A percentile compares a stretch with the other conserved stretches of the same genome.
phyloP scores from a whole-genome alignment of 2,797 vertebrate genomes.

The Centropyge bicolor region DNA sequence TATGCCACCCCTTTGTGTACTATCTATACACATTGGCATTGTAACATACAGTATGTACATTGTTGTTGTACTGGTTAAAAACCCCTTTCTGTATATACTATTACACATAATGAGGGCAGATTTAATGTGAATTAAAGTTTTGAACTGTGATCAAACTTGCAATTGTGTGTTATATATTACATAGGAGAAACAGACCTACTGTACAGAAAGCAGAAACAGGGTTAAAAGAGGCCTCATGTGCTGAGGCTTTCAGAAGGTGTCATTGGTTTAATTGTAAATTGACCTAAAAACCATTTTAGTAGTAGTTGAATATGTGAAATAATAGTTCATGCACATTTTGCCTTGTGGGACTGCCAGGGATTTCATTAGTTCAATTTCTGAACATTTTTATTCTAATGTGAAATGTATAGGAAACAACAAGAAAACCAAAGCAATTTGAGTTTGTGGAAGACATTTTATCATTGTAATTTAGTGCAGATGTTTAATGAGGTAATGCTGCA shows the following conservation, averaged over 20 bases:
- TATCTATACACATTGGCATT: slow-evolving; percentile 41
- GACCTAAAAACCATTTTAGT: background rate
- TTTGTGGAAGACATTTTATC: background rate
- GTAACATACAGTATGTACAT: slow-evolving; percentile 65
- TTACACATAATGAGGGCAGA: slow-evolving; percentile 65
- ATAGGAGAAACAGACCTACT: background rate
- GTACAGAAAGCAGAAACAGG: background rate
- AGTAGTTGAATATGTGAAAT: background rate
- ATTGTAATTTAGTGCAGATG: too few species aligned
- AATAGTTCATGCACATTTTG: background rate
- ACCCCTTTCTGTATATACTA: slow-evolving; percentile 83
- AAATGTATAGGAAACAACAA: background rate
- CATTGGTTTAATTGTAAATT: background rate
- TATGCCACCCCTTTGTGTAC: slow-evolving; percentile 59
- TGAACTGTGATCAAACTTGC: slow-evolving; percentile 64
- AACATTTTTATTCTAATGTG: background rate
- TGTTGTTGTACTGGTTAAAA: slow-evolving; percentile 72
- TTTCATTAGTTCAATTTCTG: background rate
- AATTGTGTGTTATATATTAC: background rate
- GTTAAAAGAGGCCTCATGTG: background rate
- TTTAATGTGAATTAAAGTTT: slow-evolving; percentile 84
- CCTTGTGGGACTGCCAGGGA: background rate
- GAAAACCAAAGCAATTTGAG: background rate
- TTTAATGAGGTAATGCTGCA: background rate
- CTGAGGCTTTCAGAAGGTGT: background rate